Conservation (phyloP, 1,140 invertebrate genomes). For the Eciton burchellii region DNA sequence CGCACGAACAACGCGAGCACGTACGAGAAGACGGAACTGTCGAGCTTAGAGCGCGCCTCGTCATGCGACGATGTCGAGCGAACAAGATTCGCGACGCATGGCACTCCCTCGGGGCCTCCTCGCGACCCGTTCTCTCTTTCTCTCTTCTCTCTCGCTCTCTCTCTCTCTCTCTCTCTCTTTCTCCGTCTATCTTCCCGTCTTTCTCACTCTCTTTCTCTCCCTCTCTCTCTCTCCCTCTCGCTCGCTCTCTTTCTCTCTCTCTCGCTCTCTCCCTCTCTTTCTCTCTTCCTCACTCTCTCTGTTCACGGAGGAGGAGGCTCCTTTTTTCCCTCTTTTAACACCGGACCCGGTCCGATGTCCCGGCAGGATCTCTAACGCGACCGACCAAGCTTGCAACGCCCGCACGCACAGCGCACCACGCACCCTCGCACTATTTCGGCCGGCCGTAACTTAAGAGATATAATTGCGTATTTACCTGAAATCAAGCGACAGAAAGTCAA, state of each 20-base stretch:
- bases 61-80: conserved; percentile 55
- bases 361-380: conserved; percentile 35
- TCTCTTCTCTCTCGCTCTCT: background rate
- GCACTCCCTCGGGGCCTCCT: conserved; percentile 67
- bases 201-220: conserved; percentile 54
- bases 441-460: conserved; percentile 69
- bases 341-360: conserved; percentile 55
- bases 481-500: conserved; percentile 85
- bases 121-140: conserved; percentile 15
- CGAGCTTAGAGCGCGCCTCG: conserved; percentile 16
- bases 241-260: background rate
- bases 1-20: background rate
- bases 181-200: conserved; percentile 18
- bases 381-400: conserved; percentile 49
- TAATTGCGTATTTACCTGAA: conserved; percentile 84
- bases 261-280: background rate
- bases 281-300: conserved; percentile 54
- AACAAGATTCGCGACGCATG: conserved; percentile 70
- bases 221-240: conserved; percentile 24
- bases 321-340: conserved; percentile 67
- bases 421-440: conserved; percentile 67
- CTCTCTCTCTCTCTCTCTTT: conserved; percentile 5
- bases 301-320: conserved; percentile 60
- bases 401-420: conserved; percentile 65
- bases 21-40: background rate